A percentile compares a stretch with the other conserved stretches of the same genome.
Conservation (phyloP, 2,888 invertebrate genomes). For the Eilema depressum region DNA sequence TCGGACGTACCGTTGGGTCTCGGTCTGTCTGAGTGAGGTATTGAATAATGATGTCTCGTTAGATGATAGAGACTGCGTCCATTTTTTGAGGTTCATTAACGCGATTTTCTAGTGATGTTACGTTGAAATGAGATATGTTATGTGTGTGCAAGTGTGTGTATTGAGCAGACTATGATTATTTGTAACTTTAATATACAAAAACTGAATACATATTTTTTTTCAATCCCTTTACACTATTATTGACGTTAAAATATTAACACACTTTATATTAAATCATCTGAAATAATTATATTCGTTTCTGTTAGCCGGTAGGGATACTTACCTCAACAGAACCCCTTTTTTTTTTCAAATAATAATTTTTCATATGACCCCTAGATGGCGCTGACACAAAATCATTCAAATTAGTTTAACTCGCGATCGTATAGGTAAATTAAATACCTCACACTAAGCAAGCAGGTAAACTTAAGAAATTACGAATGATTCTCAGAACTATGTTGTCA, state of each 20-base stretch:
- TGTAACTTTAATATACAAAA: no score
- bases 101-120: neutral
- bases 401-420: neutral
- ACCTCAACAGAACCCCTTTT: neutral
- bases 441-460: neutral
- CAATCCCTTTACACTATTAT: no score
- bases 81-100: neutral
- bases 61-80: neutral
- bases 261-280: no score
- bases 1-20: slow-evolving; percentile 17
- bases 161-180: no score
- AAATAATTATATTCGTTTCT: no score
- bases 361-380: neutral
- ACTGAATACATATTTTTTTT: no score
- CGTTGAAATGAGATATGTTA: neutral
- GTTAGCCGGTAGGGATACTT: no score
- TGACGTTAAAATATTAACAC: no score
- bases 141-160: neutral
- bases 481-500: slow-evolving; percentile 11
- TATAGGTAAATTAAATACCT: neutral
- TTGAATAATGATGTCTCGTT: neutral
- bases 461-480: slow-evolving; percentile 12
- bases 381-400: neutral
- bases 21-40: no score
- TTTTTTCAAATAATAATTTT: neutral